phyloP scores from a whole-genome alignment of 1,140 invertebrate genomes.

The Melitaea cinxia region DNA sequence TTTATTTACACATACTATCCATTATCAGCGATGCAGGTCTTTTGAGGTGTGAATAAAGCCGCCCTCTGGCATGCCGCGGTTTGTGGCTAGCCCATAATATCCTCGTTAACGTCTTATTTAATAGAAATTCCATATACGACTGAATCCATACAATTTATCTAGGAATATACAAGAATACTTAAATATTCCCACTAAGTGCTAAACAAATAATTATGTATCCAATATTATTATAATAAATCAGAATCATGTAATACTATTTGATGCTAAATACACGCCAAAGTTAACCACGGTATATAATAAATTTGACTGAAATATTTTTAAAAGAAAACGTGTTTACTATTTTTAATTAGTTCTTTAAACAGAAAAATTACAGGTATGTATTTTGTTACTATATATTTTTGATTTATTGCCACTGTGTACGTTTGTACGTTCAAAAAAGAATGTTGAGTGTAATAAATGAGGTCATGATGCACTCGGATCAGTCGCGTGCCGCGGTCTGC shows the following conservation, averaged over 20 bases:
- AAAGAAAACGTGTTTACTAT: too few species aligned
- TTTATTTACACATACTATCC: too few species aligned
- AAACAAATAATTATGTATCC: too few species aligned
- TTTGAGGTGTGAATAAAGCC: neutral
- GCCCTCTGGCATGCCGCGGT: constrained; percentile 36
- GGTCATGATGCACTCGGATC: constrained; percentile 28
- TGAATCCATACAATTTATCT: neutral
- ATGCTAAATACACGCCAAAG: too few species aligned
- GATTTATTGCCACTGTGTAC: neutral
- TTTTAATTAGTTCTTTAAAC: too few species aligned
- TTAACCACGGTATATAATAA: too few species aligned
- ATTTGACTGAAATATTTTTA: too few species aligned
- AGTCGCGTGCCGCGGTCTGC: constrained; percentile 54
- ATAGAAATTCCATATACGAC: neutral
- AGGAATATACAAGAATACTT: neutral
- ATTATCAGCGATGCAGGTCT: too few species aligned
- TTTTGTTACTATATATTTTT: neutral
- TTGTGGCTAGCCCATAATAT: constrained; percentile 14
- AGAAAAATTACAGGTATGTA: neutral
- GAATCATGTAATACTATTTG: too few species aligned
- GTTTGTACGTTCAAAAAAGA: neutral
- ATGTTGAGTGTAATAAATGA: constrained; percentile 19
- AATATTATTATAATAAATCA: too few species aligned
- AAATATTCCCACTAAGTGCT: too few species aligned
- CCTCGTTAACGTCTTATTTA: neutral